Conservation (phyloP, 1,140 invertebrate genomes). For the Drosophila tani region DNA sequence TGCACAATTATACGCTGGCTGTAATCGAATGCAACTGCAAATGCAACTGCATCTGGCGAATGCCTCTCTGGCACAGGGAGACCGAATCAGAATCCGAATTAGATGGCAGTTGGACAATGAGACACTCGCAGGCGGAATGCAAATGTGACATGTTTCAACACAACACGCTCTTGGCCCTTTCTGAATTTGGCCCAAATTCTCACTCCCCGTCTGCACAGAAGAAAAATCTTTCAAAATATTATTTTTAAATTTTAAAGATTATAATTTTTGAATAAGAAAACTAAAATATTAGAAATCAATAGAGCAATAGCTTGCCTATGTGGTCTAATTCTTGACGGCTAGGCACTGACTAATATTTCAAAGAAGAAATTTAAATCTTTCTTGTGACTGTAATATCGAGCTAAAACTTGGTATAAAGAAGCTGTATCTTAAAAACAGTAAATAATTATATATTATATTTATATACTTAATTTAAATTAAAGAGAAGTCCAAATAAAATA, state of each 20-base stretch:
- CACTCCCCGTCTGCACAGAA: background rate
- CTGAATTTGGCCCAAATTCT: background rate
- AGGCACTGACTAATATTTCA: too few relatives aligned
- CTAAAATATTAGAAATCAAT: too few relatives aligned
- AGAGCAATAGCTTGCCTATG: too few relatives aligned
- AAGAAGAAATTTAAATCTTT: too few relatives aligned
- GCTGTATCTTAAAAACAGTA: too few relatives aligned
- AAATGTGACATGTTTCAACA: slow-evolving; percentile 31
- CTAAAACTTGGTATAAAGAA: too few relatives aligned
- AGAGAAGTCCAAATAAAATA: background rate
- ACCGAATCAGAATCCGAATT: slow-evolving; percentile 25
- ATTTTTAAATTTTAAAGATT: too few relatives aligned
- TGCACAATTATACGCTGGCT: slow-evolving; percentile 44
- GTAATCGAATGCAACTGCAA: slow-evolving; percentile 42
- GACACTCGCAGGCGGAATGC: slow-evolving; percentile 32
- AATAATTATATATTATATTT: too few relatives aligned
- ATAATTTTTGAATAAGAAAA: too few relatives aligned
- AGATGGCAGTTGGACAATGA: slow-evolving; percentile 41
- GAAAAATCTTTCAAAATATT: background rate
- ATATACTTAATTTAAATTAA: background rate
- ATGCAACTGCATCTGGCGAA: slow-evolving; percentile 13
- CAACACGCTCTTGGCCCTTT: slow-evolving; percentile 16
- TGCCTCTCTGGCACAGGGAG: slow-evolving; percentile 12
- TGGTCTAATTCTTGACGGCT: too few relatives aligned
- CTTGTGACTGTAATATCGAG: too few relatives aligned